These are phyloP conservation scores for Rhagoletis zephyria DNA, from an alignment of 1,140 invertebrate species.

Conservation along the genomic window DNA sequence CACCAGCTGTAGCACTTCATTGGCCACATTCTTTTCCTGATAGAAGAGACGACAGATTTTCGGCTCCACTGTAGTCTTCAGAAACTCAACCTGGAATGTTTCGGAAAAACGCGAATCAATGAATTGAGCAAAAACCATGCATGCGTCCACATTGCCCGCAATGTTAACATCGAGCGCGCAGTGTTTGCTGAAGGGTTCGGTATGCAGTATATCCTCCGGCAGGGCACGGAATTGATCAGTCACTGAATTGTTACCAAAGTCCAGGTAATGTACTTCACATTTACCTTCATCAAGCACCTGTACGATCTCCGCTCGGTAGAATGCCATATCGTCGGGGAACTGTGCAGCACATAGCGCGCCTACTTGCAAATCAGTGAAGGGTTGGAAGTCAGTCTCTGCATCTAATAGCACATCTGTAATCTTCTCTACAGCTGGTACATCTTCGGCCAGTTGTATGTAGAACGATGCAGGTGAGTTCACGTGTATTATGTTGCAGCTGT, in stretches of 20 bases:
- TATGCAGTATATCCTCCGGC: constrained; percentile 77
- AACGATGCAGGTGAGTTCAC: constrained; percentile 78
- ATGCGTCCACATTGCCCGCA: constrained; percentile 77
- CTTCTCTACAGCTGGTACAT: constrained; percentile 75
- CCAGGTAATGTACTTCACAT: constrained; percentile 80
- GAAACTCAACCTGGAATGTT: constrained; percentile 71
- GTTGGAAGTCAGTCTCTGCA: constrained; percentile 75
- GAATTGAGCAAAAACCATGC: constrained; percentile 77
- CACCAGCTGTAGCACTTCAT: constrained; percentile 61
- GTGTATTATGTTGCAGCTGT: constrained; percentile 75
- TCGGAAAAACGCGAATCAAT: constrained; percentile 67
- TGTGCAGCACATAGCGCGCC: constrained; percentile 79
- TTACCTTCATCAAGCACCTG: constrained; percentile 62
- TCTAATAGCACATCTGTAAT: constrained; percentile 76
- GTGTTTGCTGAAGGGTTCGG: constrained; percentile 77
- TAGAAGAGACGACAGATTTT: constrained; percentile 67
- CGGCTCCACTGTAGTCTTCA: constrained; percentile 62
- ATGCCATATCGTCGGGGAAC: constrained; percentile 78
- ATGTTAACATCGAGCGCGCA: constrained; percentile 78
- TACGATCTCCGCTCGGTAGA: constrained; percentile 78
- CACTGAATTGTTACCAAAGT: constrained; percentile 82
- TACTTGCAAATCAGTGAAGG: constrained; percentile 73
- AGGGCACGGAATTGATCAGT: constrained; percentile 77
- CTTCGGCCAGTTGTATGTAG: constrained; percentile 78
- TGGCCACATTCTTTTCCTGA: constrained; percentile 66